These are phyloP conservation scores for Hartigia nigra DNA, from an alignment of 2,888 invertebrate species.

Conservation along the genomic window DNA sequence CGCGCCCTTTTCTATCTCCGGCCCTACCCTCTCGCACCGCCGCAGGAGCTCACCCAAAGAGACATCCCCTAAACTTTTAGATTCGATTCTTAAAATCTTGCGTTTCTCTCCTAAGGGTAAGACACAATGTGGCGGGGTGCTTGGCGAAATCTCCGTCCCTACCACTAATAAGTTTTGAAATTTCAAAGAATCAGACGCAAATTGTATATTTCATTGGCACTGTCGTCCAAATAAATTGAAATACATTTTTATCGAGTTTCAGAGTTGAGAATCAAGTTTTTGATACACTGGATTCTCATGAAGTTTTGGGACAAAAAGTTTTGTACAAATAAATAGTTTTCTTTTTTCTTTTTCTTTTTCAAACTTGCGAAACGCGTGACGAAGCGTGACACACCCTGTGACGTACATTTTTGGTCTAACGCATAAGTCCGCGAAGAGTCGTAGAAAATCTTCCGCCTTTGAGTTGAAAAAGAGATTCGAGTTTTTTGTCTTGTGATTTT, in stretches of 20 bases:
- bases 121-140: no score
- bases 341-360: background rate
- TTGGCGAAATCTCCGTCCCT: no score
- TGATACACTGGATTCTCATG: background rate
- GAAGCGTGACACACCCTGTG: background rate
- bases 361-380: background rate
- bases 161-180: no score
- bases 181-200: background rate
- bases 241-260: background rate
- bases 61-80: background rate
- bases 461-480: background rate
- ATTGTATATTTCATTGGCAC: no score
- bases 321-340: background rate
- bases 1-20: constrained; percentile 51
- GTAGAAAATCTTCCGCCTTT: background rate
- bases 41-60: background rate
- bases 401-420: background rate
- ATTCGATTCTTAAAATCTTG: background rate
- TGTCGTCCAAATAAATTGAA: no score
- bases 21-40: constrained; percentile 49
- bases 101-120: background rate
- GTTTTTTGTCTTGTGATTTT: background rate
- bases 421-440: background rate
- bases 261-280: background rate
- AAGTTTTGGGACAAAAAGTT: background rate